Evolutionary conservation across 2,888 invertebrate species (phyloP), one percentile per base, ranked within the genome.

Genomic region (Mechanitis messenoides): DNA sequence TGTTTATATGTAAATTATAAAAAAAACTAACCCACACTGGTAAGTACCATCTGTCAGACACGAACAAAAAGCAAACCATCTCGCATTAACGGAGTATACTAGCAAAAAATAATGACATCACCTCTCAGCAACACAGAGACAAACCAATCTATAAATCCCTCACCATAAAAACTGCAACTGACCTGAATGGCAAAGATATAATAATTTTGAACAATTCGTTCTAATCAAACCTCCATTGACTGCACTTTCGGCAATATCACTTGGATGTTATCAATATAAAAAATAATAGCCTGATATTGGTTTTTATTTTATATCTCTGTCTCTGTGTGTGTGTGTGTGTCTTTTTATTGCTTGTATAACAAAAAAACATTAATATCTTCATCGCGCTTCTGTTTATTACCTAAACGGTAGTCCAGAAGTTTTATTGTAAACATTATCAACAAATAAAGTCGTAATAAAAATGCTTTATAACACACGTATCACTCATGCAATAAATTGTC

Each of bases 81-180:
- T 83, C 78, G 71, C 81, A 81, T 83, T 80, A 83, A 78, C 78
- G 74, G 79, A 76, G 76, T 72, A 71, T 9, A 42, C 42, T 42
- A 63, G 77, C 83, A 84, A 84, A 85, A 86, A 87, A 80, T 74
- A 72, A 83, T 87, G 84, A 86, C 83, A 84, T 85, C 87, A 86
- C 76, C 71, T 74, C 72, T 78, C 75, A 31, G 1, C 2, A 31
- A 31, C 50, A 31, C 42, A 9, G 9, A 7, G 9, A 42, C 42
- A 42, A 9, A 9, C 9, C 42, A 42, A 42, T 42, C 42, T 42
- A 42, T 42, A 42, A 42, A 9, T 9, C 9, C 9, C 9, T 42
- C 42, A 6, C 42, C 7, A 9, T 42, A 42, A 42, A 42, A 42
- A 42, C 42, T 42, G 9, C 7, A 7, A 38, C 38, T 7, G 42